These are phyloP conservation scores for Smutsia gigantea DNA, from an alignment of 2,797 vertebrate species.

Conservation along the genomic window DNA sequence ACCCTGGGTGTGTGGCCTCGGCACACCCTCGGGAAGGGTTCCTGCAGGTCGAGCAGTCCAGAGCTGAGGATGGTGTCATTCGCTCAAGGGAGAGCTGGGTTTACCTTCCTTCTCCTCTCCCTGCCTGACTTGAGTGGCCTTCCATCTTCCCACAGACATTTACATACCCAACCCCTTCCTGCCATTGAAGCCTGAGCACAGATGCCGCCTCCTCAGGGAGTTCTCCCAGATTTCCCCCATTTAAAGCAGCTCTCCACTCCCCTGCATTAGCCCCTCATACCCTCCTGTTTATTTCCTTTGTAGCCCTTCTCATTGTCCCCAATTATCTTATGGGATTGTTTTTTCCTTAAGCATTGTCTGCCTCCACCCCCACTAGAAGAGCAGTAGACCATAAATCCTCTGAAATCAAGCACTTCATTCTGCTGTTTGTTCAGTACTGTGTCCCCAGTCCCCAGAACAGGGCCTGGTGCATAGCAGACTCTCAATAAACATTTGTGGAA, in stretches of 20 bases:
- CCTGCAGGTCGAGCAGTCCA: not conserved
- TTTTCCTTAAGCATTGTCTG: not conserved
- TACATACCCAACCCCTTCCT: not conserved
- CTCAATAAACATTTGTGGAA: not conserved
- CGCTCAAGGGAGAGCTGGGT: too few species aligned
- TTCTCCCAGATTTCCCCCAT: not conserved
- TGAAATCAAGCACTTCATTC: not conserved
- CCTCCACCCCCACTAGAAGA: not conserved
- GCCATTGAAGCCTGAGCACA: not conserved
- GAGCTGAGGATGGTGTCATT: slow-evolving; percentile 65
- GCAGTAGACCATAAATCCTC: not conserved
- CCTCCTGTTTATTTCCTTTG: not conserved
- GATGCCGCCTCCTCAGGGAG: not conserved
- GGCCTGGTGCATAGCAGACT: not conserved
- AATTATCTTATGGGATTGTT: not conserved
- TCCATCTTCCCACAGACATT: not conserved
- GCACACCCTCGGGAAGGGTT: not conserved
- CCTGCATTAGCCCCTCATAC: not conserved
- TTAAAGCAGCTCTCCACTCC: not conserved
- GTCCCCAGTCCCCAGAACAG: not conserved
- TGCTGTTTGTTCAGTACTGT: not conserved
- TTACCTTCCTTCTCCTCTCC: not conserved
- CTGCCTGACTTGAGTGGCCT: not conserved
- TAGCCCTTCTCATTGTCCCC: not conserved
- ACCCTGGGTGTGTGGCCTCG: not conserved